These are phyloP conservation scores for Tenodera sinensis DNA, from an alignment of 2,888 invertebrate species.

Conservation along the genomic window DNA sequence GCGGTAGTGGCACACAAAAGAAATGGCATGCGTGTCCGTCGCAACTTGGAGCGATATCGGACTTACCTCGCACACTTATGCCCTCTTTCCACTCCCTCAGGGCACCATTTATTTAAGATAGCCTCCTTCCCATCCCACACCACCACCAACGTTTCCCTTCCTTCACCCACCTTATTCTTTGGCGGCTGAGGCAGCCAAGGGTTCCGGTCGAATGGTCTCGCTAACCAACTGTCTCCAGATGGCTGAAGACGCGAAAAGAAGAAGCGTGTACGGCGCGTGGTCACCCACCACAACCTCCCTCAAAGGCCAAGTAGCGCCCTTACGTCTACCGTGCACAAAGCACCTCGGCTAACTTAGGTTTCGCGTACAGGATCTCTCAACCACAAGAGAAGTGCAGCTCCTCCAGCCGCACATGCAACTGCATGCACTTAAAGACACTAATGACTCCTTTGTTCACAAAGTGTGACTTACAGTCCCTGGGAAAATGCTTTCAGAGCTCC, in stretches of 20 bases:
- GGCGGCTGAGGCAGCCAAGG: not conserved
- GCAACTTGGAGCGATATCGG: not conserved
- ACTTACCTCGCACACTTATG: not conserved
- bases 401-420: too few species aligned
- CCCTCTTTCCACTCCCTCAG: not conserved
- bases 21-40: not conserved
- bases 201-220: constrained; percentile 29
- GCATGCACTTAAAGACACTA: too few species aligned
- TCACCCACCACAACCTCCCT: not conserved
- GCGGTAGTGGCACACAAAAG: not conserved
- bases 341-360: not conserved
- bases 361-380: not conserved
- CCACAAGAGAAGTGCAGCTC: not conserved
- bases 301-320: not conserved
- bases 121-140: not conserved
- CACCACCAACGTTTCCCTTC: not conserved
- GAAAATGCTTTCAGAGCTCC: too few species aligned
- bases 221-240: constrained; percentile 30
- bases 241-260: constrained; percentile 22
- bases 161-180: constrained; percentile 20
- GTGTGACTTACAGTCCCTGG: too few species aligned
- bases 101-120: constrained; percentile 11
- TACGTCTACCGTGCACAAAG: not conserved
- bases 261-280: constrained; percentile 30
- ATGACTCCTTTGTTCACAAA: too few species aligned